Evolutionary conservation across 2,113 vertebrate species (phyloP).

Genomic region (Aegotheles bennettii): DNA sequence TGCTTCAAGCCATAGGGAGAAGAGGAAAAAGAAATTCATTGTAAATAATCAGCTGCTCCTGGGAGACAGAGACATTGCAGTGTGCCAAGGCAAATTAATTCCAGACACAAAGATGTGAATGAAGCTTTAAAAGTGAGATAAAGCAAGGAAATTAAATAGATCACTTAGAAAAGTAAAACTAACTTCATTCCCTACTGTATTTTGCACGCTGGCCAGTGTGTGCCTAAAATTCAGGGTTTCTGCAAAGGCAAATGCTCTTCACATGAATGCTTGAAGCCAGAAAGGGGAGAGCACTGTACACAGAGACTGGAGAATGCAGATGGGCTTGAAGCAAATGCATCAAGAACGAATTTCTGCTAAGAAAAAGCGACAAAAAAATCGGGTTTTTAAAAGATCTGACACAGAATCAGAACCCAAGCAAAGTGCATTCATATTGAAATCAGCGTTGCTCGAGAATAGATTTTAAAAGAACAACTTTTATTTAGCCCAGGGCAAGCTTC

Average conservation of each 20-base stretch:
- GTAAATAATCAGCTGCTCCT: slow-evolving; percentile 56
- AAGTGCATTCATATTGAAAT: slow-evolving; percentile 9
- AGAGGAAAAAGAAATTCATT: slow-evolving; percentile 6
- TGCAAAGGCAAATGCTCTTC: background rate
- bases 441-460: background rate
- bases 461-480: background rate
- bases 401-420: background rate
- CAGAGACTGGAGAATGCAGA: background rate
- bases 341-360: background rate
- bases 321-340: background rate
- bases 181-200: background rate
- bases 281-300: background rate
- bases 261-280: background rate
- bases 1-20: background rate
- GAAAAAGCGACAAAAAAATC: background rate
- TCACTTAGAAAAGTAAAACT: background rate
- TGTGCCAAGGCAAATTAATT: slow-evolving; percentile 56
- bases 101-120: slow-evolving; percentile 47
- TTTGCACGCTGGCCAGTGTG: background rate
- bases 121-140: background rate
- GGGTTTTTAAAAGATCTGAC: background rate
- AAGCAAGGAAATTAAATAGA: slow-evolving; percentile 32
- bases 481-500: background rate
- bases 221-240: background rate
- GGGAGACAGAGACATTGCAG: slow-evolving; percentile 21